These are phyloP conservation scores for Drosophila bocqueti DNA, from an alignment of 1,140 invertebrate genomes.

Conservation along the genomic window DNA sequence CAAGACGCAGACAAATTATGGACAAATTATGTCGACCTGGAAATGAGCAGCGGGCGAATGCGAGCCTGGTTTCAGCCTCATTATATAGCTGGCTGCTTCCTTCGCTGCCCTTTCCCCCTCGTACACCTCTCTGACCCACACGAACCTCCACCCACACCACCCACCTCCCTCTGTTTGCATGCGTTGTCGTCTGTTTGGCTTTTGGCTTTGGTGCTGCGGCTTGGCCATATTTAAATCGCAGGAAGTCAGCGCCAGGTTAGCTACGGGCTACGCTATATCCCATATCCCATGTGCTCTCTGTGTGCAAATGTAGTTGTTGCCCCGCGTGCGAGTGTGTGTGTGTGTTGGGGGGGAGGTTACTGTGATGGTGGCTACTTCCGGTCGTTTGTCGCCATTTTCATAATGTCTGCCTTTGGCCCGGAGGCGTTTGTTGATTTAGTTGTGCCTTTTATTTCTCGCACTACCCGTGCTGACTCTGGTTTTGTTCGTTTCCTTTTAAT, in stretches of 20 bases:
- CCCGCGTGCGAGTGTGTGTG: slow-evolving; percentile 13
- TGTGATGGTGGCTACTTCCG: slow-evolving; percentile 66
- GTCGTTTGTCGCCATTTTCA: slow-evolving; percentile 81
- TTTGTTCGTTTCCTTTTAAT: slow-evolving; percentile 56
- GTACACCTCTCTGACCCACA: neutral
- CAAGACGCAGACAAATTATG: slow-evolving; percentile 80
- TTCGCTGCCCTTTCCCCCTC: neutral
- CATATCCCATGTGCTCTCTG: slow-evolving; percentile 40
- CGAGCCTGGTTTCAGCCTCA: slow-evolving; percentile 66
- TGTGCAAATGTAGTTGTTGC: slow-evolving; percentile 14
- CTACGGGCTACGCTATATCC: slow-evolving; percentile 56
- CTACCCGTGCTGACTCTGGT: slow-evolving; percentile 30
- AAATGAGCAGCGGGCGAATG: slow-evolving; percentile 72
- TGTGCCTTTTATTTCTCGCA: slow-evolving; percentile 38
- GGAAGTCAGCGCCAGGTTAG: slow-evolving; percentile 70
- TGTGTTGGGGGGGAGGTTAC: slow-evolving; percentile 6
- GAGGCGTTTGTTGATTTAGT: slow-evolving; percentile 74
- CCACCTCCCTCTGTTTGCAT: slow-evolving; percentile 47
- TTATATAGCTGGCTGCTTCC: slow-evolving; percentile 67
- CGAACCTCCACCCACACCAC: neutral
- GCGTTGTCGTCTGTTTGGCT: slow-evolving; percentile 73
- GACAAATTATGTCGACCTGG: slow-evolving; percentile 81
- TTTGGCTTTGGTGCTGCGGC: slow-evolving; percentile 61
- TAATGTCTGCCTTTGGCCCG: slow-evolving; percentile 61
- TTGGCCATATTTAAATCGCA: slow-evolving; percentile 76